Evolutionary conservation across 2,888 invertebrate species (phyloP), one percentile per base, ranked within the genome.

Genomic region (Iphiclides podalirius): DNA sequence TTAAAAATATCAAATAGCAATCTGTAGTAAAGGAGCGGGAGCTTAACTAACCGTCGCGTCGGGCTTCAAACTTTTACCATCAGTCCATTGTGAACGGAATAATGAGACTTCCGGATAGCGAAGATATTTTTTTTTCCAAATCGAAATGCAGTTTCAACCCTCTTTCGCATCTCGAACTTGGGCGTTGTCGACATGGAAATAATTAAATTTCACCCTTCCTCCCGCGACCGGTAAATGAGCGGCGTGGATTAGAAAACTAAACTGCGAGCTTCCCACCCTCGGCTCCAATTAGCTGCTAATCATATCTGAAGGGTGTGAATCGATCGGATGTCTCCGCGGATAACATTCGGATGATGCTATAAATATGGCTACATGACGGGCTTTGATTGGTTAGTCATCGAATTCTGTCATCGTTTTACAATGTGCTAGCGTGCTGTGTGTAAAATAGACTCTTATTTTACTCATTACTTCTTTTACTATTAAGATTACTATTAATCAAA

Each of bases 191-290:
- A 72, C 73, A 69, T 63, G 63, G 57, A 78, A 73, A 81, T 84
- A 86, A 88, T 88, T 83, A 83, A 86, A 87, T 84, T 81, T 75
- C 82, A 87, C 86, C 85, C 86, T 84, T 72, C 83, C 71, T 74
- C 78, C 77, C 70, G 72, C 67, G 12, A 68, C 67, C 70, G 72
- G 75, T 72, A 75, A 76, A 82, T 78, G 79, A 86, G 80, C 76
- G 83, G 76, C 81, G 84, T 80, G 86, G 86, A 88, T 87, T 87
- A 82, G 85, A 87, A 87, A 87, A 88, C 87, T 87, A 87, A 88
- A 87, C 88, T 85, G 77, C 64, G 66, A 74, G 81, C 79, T 82
- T 84, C 84, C 79, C 86, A 77, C 83, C 85, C 86, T 79, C 75
- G 70, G 76, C 86, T 88, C 87, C 84, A 87, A 88, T 88, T 87